Evolutionary conservation across 1,140 invertebrate genomes (phyloP), one percentile per base, ranked within the genome.

Genomic region (Magallana gigas): DNA sequence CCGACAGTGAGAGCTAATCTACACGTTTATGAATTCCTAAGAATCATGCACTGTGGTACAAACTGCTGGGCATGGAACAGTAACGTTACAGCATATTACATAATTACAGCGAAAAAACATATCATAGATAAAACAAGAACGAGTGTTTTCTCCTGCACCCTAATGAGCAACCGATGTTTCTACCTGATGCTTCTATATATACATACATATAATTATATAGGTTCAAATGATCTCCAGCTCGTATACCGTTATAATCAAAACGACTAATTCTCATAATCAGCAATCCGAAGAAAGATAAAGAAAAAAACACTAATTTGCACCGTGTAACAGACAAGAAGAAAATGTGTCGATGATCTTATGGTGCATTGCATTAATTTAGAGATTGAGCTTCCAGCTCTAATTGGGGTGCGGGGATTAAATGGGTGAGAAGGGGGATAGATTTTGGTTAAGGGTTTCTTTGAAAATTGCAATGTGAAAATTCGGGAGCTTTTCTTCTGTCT

Each of bases 71-170:
- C 36, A 76, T 76, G 8, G 36, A 14, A 29, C 68, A 29, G 23
- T 29, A 9, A 76, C 36, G 7, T 76, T 76, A 76, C 23, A 76
- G 23, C 11, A 76, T 76, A 29, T 76, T 76, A 76, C 68, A 76
- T 29, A 76, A 76, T 29, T 76, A 29, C 68, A 76, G 11, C 68
- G 23, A 23, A 76, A 29, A 76, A 48, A 3, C 18, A 23, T 1
- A 76, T 76, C 12, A 29, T 11, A 36, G 68, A 76, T 76, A 76
- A 76, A 76, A 29, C 23, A 76, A 76, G 23, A 4, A 36, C 36
- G 3, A 48, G 36, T 0, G 2, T 11, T 36, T 36, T 76, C 68
- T 76, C 36, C 36, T 29, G 29, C 68, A 29, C 36, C 14, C 68
- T 12, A 11, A 29, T 11, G 68, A 23, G 18, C 68, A 12, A 12